Base-by-base conservation (phyloP, 2,888 invertebrate species). In the Sesia apiformis region DNA sequence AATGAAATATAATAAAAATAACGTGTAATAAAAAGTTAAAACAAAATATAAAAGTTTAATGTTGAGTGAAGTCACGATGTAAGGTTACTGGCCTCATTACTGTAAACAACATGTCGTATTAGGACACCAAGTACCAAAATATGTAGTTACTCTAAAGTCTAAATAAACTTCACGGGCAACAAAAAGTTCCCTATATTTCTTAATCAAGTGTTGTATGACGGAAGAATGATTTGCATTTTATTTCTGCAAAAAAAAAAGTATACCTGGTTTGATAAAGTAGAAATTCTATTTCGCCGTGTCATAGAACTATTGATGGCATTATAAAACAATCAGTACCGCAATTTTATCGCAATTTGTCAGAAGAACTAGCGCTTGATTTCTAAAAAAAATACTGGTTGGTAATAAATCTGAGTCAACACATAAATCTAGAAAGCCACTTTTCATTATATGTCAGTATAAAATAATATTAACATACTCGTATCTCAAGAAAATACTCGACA, bases 91-190 rank as follows among this genome's bases (percentile, higher is more conserved):
- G 56, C 76, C 83, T 69, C 63, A 57, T 61, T 66, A 66, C 59
- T 62, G 66, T 73, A 76, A 78, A 77, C 73, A 79, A 67, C 63
- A 56, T 61, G 51, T 66, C 68, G 65, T 70, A 70, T 71, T 67
- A 62, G 68, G 70, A 67, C n/a, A 66, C 63, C 60, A 66, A 67
- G 70, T 62, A 63, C 62, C 56, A 57, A 72, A 77, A 76, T 73
- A n/a, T n/a, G n/a, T n/a, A 76, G 63, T 62, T 55, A 60, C 54
- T 59, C 63, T 64, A 68, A 68, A 60, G 53, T 59, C 63, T 64
- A 68, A 68, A 72, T 69, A 63, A 59, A 71, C 60, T 23, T 23
- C 23, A 23, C 23, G 23, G 23, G 23, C n/a, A 46, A 46, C n/a
- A 46, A 46, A 46, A 46, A 46, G 23, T 46, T 46, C 46, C 46